These are phyloP conservation scores for Heteromurus nitidus DNA, from an alignment of 2,888 invertebrate genomes.

Conservation along the genomic window DNA sequence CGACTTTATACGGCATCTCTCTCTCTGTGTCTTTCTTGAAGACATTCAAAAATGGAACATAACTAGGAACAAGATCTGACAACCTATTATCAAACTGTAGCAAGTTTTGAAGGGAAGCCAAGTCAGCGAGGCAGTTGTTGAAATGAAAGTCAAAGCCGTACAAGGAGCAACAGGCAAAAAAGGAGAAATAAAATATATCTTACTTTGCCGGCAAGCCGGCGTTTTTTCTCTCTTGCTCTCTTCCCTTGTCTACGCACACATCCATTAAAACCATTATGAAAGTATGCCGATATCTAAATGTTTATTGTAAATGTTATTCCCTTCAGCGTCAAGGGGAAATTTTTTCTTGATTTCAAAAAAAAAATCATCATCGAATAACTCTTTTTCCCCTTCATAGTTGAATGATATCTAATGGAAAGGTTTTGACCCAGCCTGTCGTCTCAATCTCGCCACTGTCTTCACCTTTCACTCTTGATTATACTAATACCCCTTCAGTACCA, in stretches of 20 bases:
- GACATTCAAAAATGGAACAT: slow-evolving; percentile 59
- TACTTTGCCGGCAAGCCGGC: background rate
- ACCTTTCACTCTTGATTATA: slow-evolving; percentile 72
- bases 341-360: background rate
- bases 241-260: background rate
- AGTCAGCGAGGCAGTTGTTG: slow-evolving; percentile 22
- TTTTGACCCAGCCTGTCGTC: slow-evolving; percentile 69
- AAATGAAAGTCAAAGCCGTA: background rate
- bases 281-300: background rate
- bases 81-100: slow-evolving; percentile 63
- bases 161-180: slow-evolving; percentile 13
- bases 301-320: slow-evolving; percentile 1
- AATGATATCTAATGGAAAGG: slow-evolving; percentile 56
- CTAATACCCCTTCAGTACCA: slow-evolving; percentile 65
- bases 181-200: background rate
- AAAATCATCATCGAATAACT: too few species aligned
- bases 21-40: too few species aligned
- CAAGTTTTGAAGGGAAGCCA: slow-evolving; percentile 29
- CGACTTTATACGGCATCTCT: too few species aligned
- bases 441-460: slow-evolving; percentile 62
- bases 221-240: too few species aligned
- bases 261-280: slow-evolving; percentile 21
- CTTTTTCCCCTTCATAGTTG: slow-evolving; percentile 22
- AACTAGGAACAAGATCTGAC: slow-evolving; percentile 58
- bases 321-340: slow-evolving; percentile 1